Percentiles rank a stretch among this genome's conserved stretches.
Evolutionary conservation across 2,113 vertebrate genomes (phyloP).

Genomic region (Muscicapa adusta): DNA sequence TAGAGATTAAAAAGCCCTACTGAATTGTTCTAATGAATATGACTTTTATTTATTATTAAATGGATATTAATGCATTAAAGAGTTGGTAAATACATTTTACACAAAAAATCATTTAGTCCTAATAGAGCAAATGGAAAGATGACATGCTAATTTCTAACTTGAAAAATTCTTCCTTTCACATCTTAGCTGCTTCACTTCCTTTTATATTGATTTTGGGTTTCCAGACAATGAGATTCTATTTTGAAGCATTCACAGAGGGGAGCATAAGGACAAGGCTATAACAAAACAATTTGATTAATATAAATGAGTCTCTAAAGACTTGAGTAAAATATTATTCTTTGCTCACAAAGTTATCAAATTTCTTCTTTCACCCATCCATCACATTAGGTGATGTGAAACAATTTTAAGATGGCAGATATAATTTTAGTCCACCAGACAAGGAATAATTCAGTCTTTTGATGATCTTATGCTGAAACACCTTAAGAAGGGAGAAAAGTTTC

Average conservation of each 20-base stretch:
- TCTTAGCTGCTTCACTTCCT: conserved; percentile 1
- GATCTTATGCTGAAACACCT: not conserved
- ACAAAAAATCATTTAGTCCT: conserved; percentile 13
- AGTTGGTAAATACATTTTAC: conserved; percentile 17
- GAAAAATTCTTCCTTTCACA: conserved; percentile 34
- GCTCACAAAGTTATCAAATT: not conserved
- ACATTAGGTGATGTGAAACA: not conserved
- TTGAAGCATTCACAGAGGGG: conserved; percentile 5
- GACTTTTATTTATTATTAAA: conserved; percentile 22
- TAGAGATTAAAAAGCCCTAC: not conserved
- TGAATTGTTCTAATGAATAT: not conserved
- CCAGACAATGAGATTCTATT: conserved; percentile 35
- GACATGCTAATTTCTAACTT: conserved; percentile 25
- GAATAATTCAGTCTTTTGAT: not conserved
- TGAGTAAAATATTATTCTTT: not conserved
- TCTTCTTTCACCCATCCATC: not conserved
- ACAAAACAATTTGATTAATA: conserved; percentile 44
- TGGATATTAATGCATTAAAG: conserved; percentile 4
- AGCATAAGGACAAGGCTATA: conserved; percentile 16
- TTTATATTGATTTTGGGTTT: conserved; percentile 53
- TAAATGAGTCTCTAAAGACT: not conserved
- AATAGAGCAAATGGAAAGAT: not conserved
- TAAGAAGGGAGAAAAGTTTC: not conserved
- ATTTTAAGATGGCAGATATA: not conserved
- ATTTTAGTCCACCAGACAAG: not conserved